phyloP scores from a whole-genome alignment of 2,888 invertebrate species.

The Drosophila demipolita region DNA sequence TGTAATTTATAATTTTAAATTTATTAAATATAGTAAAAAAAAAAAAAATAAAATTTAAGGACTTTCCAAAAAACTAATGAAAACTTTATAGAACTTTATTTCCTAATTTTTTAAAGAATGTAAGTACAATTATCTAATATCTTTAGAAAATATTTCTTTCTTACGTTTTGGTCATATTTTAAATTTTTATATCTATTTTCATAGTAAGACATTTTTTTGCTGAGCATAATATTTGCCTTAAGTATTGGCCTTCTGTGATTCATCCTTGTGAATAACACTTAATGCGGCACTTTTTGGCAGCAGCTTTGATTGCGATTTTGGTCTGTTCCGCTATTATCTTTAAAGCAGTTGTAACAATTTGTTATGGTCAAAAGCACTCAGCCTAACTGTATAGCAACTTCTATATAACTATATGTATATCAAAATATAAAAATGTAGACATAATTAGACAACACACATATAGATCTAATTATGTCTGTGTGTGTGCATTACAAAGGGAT shows the following conservation, averaged over 20 bases:
- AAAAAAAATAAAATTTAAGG: too few species aligned
- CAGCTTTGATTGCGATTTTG: conserved; percentile 7
- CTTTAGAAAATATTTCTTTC: neutral
- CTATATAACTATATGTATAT: neutral
- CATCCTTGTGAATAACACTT: conserved; percentile 12
- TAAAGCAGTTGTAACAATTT: neutral
- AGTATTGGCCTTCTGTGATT: conserved; percentile 3
- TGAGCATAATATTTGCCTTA: conserved; percentile 1
- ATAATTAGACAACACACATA: neutral
- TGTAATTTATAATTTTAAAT: neutral
- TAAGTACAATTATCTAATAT: neutral
- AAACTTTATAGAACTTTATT: neutral
- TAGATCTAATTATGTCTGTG: neutral
- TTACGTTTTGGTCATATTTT: too few species aligned
- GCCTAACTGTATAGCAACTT: neutral
- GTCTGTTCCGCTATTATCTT: neutral
- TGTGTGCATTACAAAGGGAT: neutral
- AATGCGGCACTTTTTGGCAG: conserved; percentile 1
- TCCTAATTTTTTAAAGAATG: neutral
- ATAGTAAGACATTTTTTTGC: neutral
- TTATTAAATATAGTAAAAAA: neutral
- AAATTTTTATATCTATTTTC: neutral
- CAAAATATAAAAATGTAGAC: neutral
- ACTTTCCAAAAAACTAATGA: too few species aligned
- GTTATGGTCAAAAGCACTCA: neutral